These are phyloP conservation scores for Perizoma flavofasciatum DNA, from an alignment of 2,888 invertebrate species.

Conservation along the genomic window DNA sequence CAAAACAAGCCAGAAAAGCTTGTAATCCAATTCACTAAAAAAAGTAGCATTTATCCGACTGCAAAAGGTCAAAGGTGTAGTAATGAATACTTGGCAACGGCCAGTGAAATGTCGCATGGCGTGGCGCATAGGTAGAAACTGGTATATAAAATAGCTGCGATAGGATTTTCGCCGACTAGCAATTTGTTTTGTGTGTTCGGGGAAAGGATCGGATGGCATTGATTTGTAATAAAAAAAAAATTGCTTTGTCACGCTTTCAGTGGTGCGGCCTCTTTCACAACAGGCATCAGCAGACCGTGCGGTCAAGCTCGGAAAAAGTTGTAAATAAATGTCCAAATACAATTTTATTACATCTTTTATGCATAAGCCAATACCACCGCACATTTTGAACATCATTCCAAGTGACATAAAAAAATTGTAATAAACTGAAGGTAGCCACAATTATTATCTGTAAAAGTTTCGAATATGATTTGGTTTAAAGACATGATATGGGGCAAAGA, in stretches of 20 bases:
- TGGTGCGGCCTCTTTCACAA: constrained; percentile 58
- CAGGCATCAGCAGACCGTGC: constrained; percentile 42
- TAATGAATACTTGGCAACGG: constrained; percentile 45
- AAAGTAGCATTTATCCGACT: constrained; percentile 26
- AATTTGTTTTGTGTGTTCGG: constrained; percentile 67
- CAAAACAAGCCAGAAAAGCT: background rate
- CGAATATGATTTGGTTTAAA: no score
- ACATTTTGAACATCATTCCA: constrained; percentile 13
- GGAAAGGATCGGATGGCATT: constrained; percentile 65
- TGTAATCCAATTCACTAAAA: constrained; percentile 19
- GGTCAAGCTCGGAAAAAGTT: constrained; percentile 45
- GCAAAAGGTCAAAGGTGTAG: constrained; percentile 31
- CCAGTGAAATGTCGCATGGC: constrained; percentile 41
- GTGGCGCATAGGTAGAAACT: constrained; percentile 36
- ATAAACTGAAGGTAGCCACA: no score
- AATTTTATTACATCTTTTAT: constrained; percentile 40
- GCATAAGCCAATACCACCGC: constrained; percentile 15
- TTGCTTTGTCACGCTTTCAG: constrained; percentile 69
- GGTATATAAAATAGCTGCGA: constrained; percentile 49
- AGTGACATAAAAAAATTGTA: no score
- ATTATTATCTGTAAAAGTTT: no score
- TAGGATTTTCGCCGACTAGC: constrained; percentile 56
- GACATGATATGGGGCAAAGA: no score
- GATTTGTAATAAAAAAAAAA: constrained; percentile 72
- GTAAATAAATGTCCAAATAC: constrained; percentile 43